Evolutionary conservation across 2,888 invertebrate genomes (phyloP).

Genomic region (Agrotis clavis): DNA sequence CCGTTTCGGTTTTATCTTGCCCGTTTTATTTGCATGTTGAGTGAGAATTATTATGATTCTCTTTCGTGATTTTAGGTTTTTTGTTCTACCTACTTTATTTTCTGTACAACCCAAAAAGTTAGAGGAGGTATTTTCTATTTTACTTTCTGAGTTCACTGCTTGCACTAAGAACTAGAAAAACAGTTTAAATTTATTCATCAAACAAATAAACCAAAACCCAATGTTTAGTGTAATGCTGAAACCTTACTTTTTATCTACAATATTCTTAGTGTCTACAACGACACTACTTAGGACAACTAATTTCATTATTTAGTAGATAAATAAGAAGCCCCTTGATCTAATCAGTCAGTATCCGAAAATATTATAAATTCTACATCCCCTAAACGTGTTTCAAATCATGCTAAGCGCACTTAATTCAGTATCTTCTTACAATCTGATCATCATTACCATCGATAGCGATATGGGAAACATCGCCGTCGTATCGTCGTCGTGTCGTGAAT

Average conservation of each 20-base stretch:
- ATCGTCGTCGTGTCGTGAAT: constrained; percentile 50
- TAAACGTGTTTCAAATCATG: constrained; percentile 46
- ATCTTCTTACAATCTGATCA: constrained; percentile 41
- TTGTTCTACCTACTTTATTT: constrained; percentile 2
- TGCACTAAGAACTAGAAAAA: not conserved
- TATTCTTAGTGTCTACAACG: not conserved
- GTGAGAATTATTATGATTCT: constrained; percentile 38
- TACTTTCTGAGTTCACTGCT: not conserved
- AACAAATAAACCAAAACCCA: no score
- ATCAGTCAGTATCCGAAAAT: constrained; percentile 23
- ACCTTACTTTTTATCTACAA: no score
- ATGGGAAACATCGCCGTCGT: constrained; percentile 30
- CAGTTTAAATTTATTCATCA: no score
- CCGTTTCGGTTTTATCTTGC: constrained; percentile 54
- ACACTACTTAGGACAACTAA: no score
- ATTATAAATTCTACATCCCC: constrained; percentile 5
- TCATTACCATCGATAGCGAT: constrained; percentile 49
- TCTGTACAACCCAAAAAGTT: not conserved
- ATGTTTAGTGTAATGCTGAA: not conserved
- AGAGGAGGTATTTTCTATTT: not conserved
- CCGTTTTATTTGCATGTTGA: constrained; percentile 53
- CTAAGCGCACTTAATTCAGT: constrained; percentile 33
- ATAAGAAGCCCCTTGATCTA: constrained; percentile 1
- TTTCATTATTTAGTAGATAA: not conserved
- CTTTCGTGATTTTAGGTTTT: constrained; percentile 18